phyloP scores from a whole-genome alignment of 1,140 invertebrate species.

The Melitaea cinxia region DNA sequence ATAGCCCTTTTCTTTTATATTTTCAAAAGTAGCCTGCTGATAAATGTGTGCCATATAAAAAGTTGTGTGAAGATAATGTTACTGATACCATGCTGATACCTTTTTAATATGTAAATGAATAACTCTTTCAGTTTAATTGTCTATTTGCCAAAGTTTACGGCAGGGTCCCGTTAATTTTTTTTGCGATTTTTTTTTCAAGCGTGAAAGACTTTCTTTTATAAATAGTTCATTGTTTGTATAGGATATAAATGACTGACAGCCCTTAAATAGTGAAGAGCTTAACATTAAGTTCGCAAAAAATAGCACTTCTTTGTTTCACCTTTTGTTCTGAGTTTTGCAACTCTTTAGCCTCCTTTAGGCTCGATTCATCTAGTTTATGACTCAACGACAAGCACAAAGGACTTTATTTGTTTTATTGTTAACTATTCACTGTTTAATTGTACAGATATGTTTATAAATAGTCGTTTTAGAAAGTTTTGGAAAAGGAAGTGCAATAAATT shows the following conservation, averaged over 20 bases:
- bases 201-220: conserved; percentile 30
- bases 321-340: conserved; percentile 60
- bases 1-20: too few relatives aligned
- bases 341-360: conserved; percentile 59
- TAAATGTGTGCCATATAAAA: too few relatives aligned
- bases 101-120: not conserved
- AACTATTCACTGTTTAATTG: conserved; percentile 36
- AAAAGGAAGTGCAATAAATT: too few relatives aligned
- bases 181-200: conserved; percentile 28
- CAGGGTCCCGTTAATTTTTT: conserved; percentile 33
- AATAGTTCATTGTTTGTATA: conserved; percentile 43
- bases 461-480: conserved; percentile 13
- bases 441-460: conserved; percentile 23
- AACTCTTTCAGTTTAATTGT: conserved; percentile 14
- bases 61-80: too few relatives aligned
- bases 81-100: too few relatives aligned
- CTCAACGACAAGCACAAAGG: conserved; percentile 48
- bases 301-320: conserved; percentile 34
- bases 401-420: conserved; percentile 44
- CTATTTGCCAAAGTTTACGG: conserved; percentile 27
- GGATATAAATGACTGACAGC: conserved; percentile 49
- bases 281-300: conserved; percentile 40
- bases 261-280: conserved; percentile 40
- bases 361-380: conserved; percentile 42
- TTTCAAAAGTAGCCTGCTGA: too few relatives aligned